Conservation (phyloP, 2,797 vertebrate species). For the Tragopan temminckii region DNA sequence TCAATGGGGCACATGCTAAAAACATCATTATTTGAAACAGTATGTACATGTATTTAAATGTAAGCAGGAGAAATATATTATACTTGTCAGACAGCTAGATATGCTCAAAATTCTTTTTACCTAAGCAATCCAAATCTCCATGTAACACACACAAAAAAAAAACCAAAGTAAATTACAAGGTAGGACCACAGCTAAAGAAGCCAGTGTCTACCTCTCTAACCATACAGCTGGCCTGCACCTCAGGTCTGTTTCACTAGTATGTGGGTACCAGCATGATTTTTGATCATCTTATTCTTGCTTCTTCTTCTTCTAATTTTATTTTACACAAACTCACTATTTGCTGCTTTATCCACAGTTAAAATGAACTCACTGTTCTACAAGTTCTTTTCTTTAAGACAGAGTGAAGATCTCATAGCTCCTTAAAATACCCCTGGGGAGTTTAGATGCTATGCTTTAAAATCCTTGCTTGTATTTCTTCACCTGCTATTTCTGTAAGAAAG, state of each 20-base stretch:
- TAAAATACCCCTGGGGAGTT: neutral
- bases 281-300: neutral
- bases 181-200: neutral
- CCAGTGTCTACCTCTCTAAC: neutral
- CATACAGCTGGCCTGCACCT: neutral
- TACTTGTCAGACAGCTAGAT: neutral
- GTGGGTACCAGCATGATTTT: neutral
- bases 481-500: neutral
- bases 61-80: neutral
- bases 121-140: neutral
- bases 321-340: neutral
- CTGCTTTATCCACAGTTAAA: neutral
- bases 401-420: neutral
- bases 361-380: neutral
- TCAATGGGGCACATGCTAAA: neutral
- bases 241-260: neutral
- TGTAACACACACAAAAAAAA: neutral
- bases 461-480: neutral
- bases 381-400: neutral
- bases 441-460: neutral
- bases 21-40: neutral
- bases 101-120: neutral
- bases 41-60: neutral
- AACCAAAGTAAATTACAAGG: neutral
- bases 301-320: neutral